A percentile compares a stretch with the other conserved stretches of the same genome.
phyloP scores from a whole-genome alignment of 2,888 invertebrate species.

The Andricus curvator region DNA sequence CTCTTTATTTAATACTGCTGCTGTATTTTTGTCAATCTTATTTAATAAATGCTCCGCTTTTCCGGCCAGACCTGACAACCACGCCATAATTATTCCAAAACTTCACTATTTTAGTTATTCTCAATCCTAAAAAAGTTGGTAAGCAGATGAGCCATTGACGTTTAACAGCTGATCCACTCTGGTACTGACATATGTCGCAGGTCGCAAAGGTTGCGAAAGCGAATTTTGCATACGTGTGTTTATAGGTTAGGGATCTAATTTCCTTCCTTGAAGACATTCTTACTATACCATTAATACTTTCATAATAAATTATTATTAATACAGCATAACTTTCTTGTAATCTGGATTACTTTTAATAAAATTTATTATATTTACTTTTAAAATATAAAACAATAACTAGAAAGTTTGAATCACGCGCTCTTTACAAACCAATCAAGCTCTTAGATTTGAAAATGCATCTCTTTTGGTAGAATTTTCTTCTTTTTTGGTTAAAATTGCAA shows the following conservation, averaged over 20 bases:
- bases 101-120: background rate
- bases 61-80: slow-evolving; percentile 86
- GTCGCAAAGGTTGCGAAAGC: background rate
- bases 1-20: slow-evolving; percentile 80
- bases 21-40: slow-evolving; percentile 87
- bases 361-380: no score
- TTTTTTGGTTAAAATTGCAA: no score
- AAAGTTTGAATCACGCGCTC: no score
- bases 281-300: no score
- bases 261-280: background rate
- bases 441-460: no score
- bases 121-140: background rate
- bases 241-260: background rate
- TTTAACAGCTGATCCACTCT: slow-evolving; percentile 5
- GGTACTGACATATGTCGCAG: background rate
- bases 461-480: no score
- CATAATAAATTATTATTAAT: background rate
- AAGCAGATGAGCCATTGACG: background rate
- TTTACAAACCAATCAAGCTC: no score
- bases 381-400: no score
- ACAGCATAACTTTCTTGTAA: no score
- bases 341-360: no score
- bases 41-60: slow-evolving; percentile 87
- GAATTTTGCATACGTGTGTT: background rate
- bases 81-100: slow-evolving; percentile 80